Conservation (phyloP, 2,797 vertebrate species). For the Menidia menidia region DNA sequence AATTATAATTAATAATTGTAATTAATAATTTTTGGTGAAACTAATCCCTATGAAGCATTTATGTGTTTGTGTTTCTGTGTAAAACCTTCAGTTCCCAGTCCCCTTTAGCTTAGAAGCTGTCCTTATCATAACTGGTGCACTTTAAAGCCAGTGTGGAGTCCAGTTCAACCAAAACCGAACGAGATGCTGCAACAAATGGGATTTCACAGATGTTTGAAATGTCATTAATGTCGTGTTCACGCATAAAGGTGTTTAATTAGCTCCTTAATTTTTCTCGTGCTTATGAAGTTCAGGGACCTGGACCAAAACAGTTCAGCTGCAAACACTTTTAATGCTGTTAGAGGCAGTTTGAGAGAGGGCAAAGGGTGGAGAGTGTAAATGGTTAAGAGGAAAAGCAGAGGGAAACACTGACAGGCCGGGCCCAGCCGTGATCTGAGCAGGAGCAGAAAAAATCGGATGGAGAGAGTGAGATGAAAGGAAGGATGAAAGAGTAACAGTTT, state of each 20-base stretch:
- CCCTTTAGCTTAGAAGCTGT: constrained; percentile 1
- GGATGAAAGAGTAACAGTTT: constrained; percentile 59
- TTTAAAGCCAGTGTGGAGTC: not conserved
- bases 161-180: not conserved
- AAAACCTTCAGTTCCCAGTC: not conserved
- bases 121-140: not conserved
- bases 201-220: constrained; percentile 5
- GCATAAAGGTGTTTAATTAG: constrained; percentile 11
- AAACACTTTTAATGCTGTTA: constrained; percentile 66
- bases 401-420: constrained; percentile 67
- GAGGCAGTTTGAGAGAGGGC: constrained; percentile 47
- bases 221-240: constrained; percentile 2
- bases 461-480: constrained; percentile 42
- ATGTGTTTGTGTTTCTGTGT: not conserved
- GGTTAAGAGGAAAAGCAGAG: constrained; percentile 42
- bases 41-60: no score
- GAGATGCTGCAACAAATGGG: constrained; percentile 1
- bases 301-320: constrained; percentile 50
- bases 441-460: constrained; percentile 40
- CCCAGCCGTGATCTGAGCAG: constrained; percentile 54
- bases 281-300: constrained; percentile 28
- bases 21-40: no score
- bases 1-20: no score
- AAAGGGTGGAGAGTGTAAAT: constrained; percentile 31
- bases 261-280: constrained; percentile 14